Base-by-base conservation (phyloP, 1,140 invertebrate species). In the Cryptotermes secundus region DNA sequence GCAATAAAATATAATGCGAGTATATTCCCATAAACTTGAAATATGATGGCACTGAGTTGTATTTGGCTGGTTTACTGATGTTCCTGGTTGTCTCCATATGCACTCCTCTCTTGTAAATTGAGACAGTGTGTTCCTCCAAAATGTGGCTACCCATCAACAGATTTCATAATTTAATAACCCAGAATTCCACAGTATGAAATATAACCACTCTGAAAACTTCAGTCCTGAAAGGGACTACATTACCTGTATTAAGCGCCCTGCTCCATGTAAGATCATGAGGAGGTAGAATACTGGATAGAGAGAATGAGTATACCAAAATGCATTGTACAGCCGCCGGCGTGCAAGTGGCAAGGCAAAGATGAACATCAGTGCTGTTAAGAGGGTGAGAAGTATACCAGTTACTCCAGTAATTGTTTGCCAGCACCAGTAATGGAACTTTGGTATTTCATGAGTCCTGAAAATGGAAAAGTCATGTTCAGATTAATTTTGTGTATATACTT, bases 291-390 rank as follows among this genome's bases (percentile, higher is more conserved):
- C 12, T 26, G 94, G 92, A 88, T 94, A 94, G 1, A 94, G 89
- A 82, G 92, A 92, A 88, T 95, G 94, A 14, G 93, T 93, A 36
- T 91, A 87, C 92, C 94, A 94, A 89, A 95, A 95, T 86, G 91
- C 91, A 79, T 92, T 91, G 86, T 92, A 93, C 45, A 91, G 89
- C 83, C 89, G 86, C 85, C 88, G 88, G 26, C 94, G 88, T 16
- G 93, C 91, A 72, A 91, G 90, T 34, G 92, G 90, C 7, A 93
- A 90, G 1, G 94, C 92, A 88, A 94, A 95, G 6, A 93, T 88
- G 87, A 93, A 94, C 84, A 95, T 93, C 22, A 93, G 86, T 36
- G 90, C 90, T 53, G 92, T 89, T 26, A 94, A 88, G 72, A 94
- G 85, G 0, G 93, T 92, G 36, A 95, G 88, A 3, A 94, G 85